Percentiles rank a stretch among this genome's conserved stretches.
These are phyloP conservation scores for Porites australiensis DNA, from an alignment of 64 coral and sea anemone species.

Conservation along the genomic window DNA sequence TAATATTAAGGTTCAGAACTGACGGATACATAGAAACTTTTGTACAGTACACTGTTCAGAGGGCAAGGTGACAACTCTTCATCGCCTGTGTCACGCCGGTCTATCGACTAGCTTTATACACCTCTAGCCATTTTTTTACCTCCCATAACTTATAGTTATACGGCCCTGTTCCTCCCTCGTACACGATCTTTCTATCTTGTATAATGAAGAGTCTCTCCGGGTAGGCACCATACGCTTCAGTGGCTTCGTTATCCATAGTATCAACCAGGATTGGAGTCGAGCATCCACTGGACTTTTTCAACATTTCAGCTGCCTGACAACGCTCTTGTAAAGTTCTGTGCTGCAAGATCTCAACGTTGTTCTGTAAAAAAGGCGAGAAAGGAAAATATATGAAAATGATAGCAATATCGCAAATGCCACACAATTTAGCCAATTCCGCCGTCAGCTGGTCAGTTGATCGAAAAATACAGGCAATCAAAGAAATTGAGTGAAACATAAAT, in stretches of 20 bases:
- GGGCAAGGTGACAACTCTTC: no score
- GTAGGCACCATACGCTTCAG: constrained; percentile 55
- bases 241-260: constrained; percentile 74
- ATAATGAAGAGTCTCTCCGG: constrained; percentile 76
- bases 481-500: no score
- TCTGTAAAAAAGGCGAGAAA: not conserved
- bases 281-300: constrained; percentile 1
- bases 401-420: no score
- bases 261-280: constrained; percentile 64
- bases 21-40: no score
- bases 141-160: constrained; percentile 35
- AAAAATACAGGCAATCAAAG: no score
- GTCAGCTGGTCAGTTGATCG: no score
- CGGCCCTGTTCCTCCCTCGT: constrained; percentile 72
- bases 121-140: constrained; percentile 62
- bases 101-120: constrained; percentile 24
- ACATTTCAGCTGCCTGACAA: constrained; percentile 56
- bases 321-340: constrained; percentile 63
- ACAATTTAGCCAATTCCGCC: no score
- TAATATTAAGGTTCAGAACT: no score
- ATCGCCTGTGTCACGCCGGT: not conserved
- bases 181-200: constrained; percentile 43
- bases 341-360: constrained; percentile 40
- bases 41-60: no score
- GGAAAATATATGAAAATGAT: not conserved